Evolutionary conservation across 2,888 invertebrate species (phyloP).

Genomic region (Plagodis pulveraria): DNA sequence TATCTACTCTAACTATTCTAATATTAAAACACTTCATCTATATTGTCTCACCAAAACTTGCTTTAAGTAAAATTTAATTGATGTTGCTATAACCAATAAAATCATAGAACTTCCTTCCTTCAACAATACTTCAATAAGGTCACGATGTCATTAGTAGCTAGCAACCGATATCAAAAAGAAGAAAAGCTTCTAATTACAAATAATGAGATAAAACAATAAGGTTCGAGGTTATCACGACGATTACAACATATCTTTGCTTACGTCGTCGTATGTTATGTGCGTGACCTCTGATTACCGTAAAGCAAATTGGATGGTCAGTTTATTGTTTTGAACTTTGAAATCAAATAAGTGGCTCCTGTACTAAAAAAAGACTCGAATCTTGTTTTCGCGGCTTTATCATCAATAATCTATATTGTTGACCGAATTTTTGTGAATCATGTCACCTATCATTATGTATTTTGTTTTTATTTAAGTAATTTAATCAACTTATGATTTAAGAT

Average conservation of each 20-base stretch:
- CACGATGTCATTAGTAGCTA: slow-evolving; percentile 11
- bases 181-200: slow-evolving; percentile 34
- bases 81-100: too few species aligned
- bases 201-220: slow-evolving; percentile 27
- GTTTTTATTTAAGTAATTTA: too few species aligned
- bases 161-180: slow-evolving; percentile 18
- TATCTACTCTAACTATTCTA: too few species aligned
- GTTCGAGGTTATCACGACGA: slow-evolving; percentile 46
- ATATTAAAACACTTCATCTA: too few species aligned
- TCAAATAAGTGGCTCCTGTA: not conserved
- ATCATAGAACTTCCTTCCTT: not conserved
- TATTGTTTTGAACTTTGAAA: not conserved
- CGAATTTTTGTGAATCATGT: too few species aligned
- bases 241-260: slow-evolving; percentile 35
- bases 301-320: slow-evolving; percentile 10
- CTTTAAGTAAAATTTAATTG: too few species aligned
- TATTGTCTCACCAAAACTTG: too few species aligned
- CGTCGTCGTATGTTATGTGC: slow-evolving; percentile 34
- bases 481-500: too few species aligned
- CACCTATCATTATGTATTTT: too few species aligned
- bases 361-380: slow-evolving; percentile 4
- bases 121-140: not conserved
- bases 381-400: not conserved
- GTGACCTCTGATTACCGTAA: slow-evolving; percentile 40
- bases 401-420: not conserved